Evolutionary conservation across 2,113 vertebrate species (phyloP).

Genomic region (Pluvialis apricaria): DNA sequence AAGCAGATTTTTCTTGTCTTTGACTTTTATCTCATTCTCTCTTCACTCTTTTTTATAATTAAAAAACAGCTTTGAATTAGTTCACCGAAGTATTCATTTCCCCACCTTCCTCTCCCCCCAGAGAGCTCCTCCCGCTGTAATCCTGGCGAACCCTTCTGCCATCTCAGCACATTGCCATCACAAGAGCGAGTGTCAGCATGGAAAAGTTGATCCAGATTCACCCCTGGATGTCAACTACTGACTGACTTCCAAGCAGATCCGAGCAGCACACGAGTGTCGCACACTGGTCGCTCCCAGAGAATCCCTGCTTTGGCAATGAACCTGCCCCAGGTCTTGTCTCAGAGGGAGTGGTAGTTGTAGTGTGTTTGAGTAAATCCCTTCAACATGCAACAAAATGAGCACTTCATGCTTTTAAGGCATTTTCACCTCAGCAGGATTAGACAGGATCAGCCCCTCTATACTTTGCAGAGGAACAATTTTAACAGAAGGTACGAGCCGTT

Average conservation of each 20-base stretch:
- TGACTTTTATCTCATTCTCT: constrained; percentile 68
- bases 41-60: not conserved
- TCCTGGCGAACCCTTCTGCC: not conserved
- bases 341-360: not conserved
- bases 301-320: not conserved
- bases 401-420: not conserved
- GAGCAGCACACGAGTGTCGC: not conserved
- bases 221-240: not conserved
- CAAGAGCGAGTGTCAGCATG: not conserved
- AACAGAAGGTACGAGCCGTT: not conserved
- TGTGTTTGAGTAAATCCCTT: not conserved
- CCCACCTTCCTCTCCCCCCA: not conserved
- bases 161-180: not conserved
- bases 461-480: not conserved
- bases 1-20: constrained; percentile 70
- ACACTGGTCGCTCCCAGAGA: not conserved
- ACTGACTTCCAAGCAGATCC: not conserved
- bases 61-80: constrained; percentile 17
- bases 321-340: not conserved
- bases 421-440: not conserved
- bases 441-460: not conserved
- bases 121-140: not conserved
- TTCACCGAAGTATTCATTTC: not conserved
- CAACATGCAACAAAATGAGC: not conserved
- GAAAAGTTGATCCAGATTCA: not conserved